Base-by-base conservation (phyloP, 92 coral and sea anemone species). In the Blastomussa wellsi region DNA sequence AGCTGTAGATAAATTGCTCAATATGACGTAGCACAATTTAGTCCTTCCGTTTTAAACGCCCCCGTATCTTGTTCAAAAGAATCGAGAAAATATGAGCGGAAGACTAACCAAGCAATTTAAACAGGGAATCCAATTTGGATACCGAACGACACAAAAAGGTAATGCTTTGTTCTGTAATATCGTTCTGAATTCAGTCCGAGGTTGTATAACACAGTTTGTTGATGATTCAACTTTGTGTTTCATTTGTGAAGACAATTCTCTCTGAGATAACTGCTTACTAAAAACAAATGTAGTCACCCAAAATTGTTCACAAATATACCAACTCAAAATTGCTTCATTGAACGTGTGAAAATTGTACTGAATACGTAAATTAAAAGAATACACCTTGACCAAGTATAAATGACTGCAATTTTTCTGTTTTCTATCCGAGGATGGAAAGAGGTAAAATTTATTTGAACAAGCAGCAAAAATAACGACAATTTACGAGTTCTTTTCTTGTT, bases 1-100 rank as follows among this genome's bases (percentile, higher is more conserved):
- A 51, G 38, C 51, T 51, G n/a, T 31, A 13, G 81, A 77, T 1
- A 4, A 36, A 32, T 5, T 52, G 38, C 62, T 32, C 47, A 77
- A 57, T 55, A 36, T 77, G 68, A 77, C 69, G 81, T 77, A 26
- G 20, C 7, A 55, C 37, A 26, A 35, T 52, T 77, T n/a, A 22
- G 51, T 20, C 49, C 19, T 52, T 77, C 47, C 29, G 19, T 55
- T 77, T 37, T 52, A 5, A 32, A 33, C 28, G 8, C 20, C 53
- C 32, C 41, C 24, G 5, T 28, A 28, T 17, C 17, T 35, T n/a
- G n/a, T 36, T 1, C 19, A 57, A 70, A 70, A 33, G 75, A 5
- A 24, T 62, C 31, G 68, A 70, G 19, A 38, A 16, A 36, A 13
- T 11, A 70, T 29, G 48, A 70, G 68, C 33, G 17, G 12, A 62